Evolutionary conservation across 2,797 vertebrate genomes (phyloP).

Genomic region (Chanos chanos): DNA sequence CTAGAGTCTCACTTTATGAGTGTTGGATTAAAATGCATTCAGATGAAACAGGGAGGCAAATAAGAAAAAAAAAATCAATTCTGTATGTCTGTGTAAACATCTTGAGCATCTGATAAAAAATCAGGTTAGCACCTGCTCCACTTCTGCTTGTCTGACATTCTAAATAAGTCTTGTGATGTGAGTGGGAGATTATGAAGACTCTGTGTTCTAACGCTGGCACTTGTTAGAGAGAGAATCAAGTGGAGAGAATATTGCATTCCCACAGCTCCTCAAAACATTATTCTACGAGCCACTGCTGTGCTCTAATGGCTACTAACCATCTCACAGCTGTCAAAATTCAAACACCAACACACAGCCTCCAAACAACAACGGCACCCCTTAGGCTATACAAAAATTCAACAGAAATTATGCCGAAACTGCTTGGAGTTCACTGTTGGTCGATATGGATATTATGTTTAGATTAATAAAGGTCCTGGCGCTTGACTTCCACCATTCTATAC

Average conservation of each 20-base stretch:
- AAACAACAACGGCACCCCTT: too few species aligned
- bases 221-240: constrained; percentile 15
- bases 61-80: background rate
- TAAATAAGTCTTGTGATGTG: background rate
- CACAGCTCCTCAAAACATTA: constrained; percentile 16
- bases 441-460: too few species aligned
- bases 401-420: too few species aligned
- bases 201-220: constrained; percentile 11
- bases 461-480: too few species aligned
- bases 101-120: background rate
- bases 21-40: too few species aligned
- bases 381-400: too few species aligned
- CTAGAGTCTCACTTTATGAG: background rate
- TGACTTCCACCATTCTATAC: too few species aligned
- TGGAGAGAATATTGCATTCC: too few species aligned
- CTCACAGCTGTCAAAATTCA: background rate
- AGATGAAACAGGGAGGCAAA: background rate
- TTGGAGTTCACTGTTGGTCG: too few species aligned
- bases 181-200: constrained; percentile 6
- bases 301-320: background rate
- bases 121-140: background rate
- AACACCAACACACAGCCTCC: constrained; percentile 20
- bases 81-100: background rate
- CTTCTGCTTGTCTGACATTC: constrained; percentile 1
- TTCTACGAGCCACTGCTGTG: constrained; percentile 17